Conservation (phyloP, 2,797 vertebrate species). For the Streptopelia turtur region DNA sequence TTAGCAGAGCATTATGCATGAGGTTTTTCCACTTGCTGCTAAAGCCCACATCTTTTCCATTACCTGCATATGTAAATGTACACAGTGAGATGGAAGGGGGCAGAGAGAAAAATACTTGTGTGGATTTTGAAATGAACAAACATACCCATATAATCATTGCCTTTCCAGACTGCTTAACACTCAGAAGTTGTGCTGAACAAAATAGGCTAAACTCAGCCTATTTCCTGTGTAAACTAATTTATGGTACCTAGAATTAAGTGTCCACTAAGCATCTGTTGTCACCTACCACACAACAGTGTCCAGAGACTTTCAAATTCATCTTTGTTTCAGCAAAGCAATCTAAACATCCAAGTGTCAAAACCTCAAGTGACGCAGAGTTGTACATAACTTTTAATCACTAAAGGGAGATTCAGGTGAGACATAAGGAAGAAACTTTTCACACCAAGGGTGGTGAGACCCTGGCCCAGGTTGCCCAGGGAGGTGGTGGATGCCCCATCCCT, state of each 20-base stretch:
- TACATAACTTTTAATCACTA: not conserved
- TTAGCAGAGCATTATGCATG: not conserved
- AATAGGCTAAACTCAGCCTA: not conserved
- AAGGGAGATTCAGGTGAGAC: too few species aligned
- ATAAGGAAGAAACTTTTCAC: too few species aligned
- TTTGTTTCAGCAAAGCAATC: not conserved
- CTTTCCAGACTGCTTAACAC: not conserved
- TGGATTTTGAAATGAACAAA: constrained; percentile 18
- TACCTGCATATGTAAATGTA: not conserved
- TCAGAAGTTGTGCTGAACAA: not conserved
- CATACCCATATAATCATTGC: not conserved
- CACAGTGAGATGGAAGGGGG: not conserved
- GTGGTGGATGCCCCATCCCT: too few species aligned
- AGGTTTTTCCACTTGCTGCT: not conserved
- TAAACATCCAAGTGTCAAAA: not conserved
- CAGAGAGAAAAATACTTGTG: not conserved
- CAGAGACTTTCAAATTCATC: not conserved
- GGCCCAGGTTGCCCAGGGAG: too few species aligned
- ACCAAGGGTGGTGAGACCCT: too few species aligned
- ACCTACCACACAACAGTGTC: not conserved
- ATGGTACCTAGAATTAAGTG: not conserved
- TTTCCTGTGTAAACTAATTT: not conserved
- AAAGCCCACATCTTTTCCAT: not conserved
- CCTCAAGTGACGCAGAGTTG: not conserved
- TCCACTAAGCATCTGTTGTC: not conserved